A percentile compares a stretch with the other conserved stretches of the same genome.
These are phyloP conservation scores for Eretmocerus hayati DNA, from an alignment of 2,888 invertebrate species.

Conservation along the genomic window DNA sequence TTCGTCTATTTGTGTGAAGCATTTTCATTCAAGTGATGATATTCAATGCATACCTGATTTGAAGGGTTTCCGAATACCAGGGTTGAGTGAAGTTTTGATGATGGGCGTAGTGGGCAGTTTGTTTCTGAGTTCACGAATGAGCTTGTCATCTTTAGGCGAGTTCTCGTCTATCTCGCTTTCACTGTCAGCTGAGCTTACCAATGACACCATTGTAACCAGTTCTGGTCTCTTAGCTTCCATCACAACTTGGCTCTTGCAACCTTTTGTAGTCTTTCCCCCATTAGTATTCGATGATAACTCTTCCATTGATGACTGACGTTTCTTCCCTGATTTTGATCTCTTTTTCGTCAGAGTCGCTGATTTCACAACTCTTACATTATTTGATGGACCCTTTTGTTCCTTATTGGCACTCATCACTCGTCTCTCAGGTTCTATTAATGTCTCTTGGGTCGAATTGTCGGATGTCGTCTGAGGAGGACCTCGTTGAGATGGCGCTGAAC, in stretches of 20 bases:
- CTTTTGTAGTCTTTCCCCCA: slow-evolving; percentile 20
- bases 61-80: slow-evolving; percentile 31
- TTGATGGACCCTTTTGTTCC: slow-evolving; percentile 10
- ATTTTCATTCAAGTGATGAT: no score
- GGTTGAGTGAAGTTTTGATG: slow-evolving; percentile 35
- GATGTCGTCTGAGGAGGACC: no score
- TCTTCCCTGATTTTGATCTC: slow-evolving; percentile 35
- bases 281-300: slow-evolving; percentile 20
- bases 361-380: slow-evolving; percentile 30
- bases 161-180: slow-evolving; percentile 50
- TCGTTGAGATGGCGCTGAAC: slow-evolving; percentile 37
- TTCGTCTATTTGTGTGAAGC: no score
- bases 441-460: slow-evolving; percentile 31
- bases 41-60: slow-evolving; percentile 40
- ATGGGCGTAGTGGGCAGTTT: slow-evolving; percentile 42
- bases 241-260: slow-evolving; percentile 14
- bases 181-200: slow-evolving; percentile 60
- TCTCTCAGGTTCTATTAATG: slow-evolving; percentile 26
- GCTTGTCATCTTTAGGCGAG: slow-evolving; percentile 38
- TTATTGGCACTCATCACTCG: neutral
- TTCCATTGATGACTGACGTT: slow-evolving; percentile 25
- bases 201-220: slow-evolving; percentile 61
- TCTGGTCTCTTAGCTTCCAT: slow-evolving; percentile 30
- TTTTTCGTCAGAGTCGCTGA: slow-evolving; percentile 37
- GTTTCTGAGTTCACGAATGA: slow-evolving; percentile 39